Conservation (phyloP, 2,888 invertebrate species). For the Pristionchus fissidentatus region DNA sequence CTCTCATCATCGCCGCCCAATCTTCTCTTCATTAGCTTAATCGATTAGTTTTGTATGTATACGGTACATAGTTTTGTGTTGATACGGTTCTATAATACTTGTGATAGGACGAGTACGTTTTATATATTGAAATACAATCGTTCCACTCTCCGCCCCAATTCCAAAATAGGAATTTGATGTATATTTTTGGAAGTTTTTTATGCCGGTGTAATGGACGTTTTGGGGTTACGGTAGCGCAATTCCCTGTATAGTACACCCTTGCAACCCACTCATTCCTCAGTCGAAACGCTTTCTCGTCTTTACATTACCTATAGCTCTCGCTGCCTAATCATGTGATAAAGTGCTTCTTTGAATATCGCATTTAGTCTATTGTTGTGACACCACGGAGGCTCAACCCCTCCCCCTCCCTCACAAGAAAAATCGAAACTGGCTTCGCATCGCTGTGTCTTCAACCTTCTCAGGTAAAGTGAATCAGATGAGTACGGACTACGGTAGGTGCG, state of each 20-base stretch:
- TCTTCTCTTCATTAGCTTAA: not conserved
- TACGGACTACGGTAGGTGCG: too few relatives aligned
- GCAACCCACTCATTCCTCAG: conserved; percentile 12
- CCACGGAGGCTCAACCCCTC: not conserved
- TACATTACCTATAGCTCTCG: conserved; percentile 32
- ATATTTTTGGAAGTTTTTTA: conserved; percentile 18
- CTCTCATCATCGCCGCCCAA: conserved; percentile 5
- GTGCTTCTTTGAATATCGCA: conserved; percentile 12
- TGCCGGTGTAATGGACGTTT: not conserved
- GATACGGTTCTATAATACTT: not conserved
- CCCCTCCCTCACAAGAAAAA: too few relatives aligned
- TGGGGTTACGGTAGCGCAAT: not conserved
- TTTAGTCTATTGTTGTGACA: not conserved
- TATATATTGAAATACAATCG: not conserved
- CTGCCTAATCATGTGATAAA: conserved; percentile 42
- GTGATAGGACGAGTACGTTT: conserved; percentile 23
- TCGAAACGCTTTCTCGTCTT: conserved; percentile 24
- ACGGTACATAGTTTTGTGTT: too few relatives aligned
- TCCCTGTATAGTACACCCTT: not conserved
- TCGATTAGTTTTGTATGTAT: conserved; percentile 5
- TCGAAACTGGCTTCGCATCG: too few relatives aligned
- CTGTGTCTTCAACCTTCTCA: too few relatives aligned
- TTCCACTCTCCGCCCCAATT: not conserved
- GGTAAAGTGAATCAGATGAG: too few relatives aligned
- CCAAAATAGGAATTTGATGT: not conserved